Conservation (phyloP, 2,113 vertebrate species). For the Cnemophilus loriae region DNA sequence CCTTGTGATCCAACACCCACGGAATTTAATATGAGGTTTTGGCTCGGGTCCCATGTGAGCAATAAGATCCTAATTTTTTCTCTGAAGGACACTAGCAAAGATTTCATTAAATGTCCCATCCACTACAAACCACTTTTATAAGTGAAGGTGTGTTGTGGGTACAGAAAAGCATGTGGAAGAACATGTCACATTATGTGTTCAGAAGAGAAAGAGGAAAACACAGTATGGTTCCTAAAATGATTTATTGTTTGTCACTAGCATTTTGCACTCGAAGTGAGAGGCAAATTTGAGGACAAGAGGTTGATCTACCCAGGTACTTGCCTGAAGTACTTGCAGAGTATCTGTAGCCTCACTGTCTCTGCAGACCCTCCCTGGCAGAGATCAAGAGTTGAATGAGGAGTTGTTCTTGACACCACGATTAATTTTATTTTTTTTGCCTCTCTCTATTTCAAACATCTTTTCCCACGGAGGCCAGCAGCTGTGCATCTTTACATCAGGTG, state of each 20-base stretch:
- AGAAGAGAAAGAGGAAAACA: not conserved
- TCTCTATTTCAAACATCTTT: not conserved
- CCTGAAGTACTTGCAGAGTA: not conserved
- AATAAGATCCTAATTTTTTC: not conserved
- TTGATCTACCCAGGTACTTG: not conserved
- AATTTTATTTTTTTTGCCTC: too few species aligned
- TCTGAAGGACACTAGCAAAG: not conserved
- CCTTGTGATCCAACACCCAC: not conserved
- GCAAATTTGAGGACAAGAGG: not conserved
- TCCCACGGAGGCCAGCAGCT: not conserved
- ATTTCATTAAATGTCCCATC: not conserved
- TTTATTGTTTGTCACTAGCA: not conserved
- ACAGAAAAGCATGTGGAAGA: not conserved
- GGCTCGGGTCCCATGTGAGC: not conserved
- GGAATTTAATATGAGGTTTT: not conserved
- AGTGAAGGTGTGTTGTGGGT: not conserved
- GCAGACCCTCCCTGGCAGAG: not conserved
- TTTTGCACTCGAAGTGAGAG: not conserved
- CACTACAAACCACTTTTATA: not conserved
- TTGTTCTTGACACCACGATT: not conserved
- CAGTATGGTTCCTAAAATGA: not conserved
- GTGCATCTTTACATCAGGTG: not conserved
- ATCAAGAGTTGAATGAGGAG: not conserved
- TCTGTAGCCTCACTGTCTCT: not conserved
- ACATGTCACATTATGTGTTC: not conserved